Conservation (phyloP, 2,113 vertebrate species). For the Hippocampus zosterae region DNA sequence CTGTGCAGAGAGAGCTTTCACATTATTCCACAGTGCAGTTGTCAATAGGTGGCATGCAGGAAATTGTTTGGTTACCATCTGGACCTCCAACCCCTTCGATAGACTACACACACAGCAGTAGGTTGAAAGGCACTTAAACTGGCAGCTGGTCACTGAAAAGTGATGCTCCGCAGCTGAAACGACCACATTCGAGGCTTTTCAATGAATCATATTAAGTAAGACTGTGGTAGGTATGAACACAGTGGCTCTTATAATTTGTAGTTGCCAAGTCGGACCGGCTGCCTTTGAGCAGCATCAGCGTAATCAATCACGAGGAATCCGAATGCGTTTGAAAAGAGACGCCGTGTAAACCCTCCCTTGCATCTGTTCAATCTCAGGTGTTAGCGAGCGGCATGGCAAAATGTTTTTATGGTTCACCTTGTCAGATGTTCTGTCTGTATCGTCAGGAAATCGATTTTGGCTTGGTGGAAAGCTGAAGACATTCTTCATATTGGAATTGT, state of each 20-base stretch:
- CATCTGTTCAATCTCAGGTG: constrained; percentile 32
- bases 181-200: constrained; percentile 13
- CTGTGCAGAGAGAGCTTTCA: constrained; percentile 11
- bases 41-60: constrained; percentile 32
- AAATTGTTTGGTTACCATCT: constrained; percentile 40
- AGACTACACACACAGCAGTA: constrained; percentile 14
- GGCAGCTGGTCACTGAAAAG: constrained; percentile 55
- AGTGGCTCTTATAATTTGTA: constrained; percentile 38
- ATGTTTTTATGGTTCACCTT: constrained; percentile 25
- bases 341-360: constrained; percentile 11
- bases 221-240: constrained; percentile 14
- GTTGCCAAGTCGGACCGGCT: constrained; percentile 40
- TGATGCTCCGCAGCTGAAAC: constrained; percentile 37
- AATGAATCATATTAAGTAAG: constrained; percentile 20
- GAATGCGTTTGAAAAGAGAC: constrained; percentile 27
- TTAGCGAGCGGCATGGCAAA: constrained; percentile 28
- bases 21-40: constrained; percentile 23
- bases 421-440: not conserved
- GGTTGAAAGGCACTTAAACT: constrained; percentile 54
- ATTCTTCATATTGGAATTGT: not conserved
- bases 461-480: not conserved
- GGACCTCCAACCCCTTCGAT: constrained; percentile 39
- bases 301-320: constrained; percentile 19
- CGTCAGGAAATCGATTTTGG: not conserved
- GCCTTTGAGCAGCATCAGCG: constrained; percentile 39